A percentile compares a stretch with the other conserved stretches of the same genome.
These are phyloP conservation scores for Falco punctatus DNA, from an alignment of 2,113 vertebrate genomes.

Conservation along the genomic window DNA sequence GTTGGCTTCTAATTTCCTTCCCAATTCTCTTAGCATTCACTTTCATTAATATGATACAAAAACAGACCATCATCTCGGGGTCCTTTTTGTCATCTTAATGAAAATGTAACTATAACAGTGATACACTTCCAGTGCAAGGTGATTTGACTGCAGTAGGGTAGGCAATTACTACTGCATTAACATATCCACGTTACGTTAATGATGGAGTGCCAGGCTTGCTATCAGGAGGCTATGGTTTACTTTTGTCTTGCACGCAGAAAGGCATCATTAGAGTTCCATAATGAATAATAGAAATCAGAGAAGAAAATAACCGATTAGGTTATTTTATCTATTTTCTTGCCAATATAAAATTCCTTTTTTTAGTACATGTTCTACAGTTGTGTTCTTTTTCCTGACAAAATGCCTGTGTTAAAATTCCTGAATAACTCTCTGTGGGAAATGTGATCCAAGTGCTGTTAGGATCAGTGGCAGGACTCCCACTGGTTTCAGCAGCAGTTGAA, in stretches of 20 bases:
- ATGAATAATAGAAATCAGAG: slow-evolving; percentile 48
- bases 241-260: not conserved
- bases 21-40: not conserved
- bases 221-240: slow-evolving; percentile 4
- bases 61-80: not conserved
- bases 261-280: slow-evolving; percentile 33
- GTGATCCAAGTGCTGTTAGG: slow-evolving; percentile 7
- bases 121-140: not conserved
- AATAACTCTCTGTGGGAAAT: slow-evolving; percentile 1
- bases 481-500: not conserved
- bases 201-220: not conserved
- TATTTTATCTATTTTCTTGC: slow-evolving; percentile 39
- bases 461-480: slow-evolving; percentile 14
- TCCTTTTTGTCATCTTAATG: slow-evolving; percentile 1
- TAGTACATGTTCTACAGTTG: not conserved
- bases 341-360: not conserved
- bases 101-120: not conserved
- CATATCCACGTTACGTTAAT: not conserved
- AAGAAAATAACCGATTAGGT: not conserved
- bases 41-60: not conserved
- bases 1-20: not conserved
- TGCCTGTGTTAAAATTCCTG: not conserved
- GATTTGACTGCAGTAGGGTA: slow-evolving; percentile 16
- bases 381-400: slow-evolving; percentile 40
- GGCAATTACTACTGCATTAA: slow-evolving; percentile 34